Percentiles rank a stretch among this genome's conserved stretches.
Conservation (phyloP, 1,140 invertebrate species). For the Leptinotarsa defecta region DNA sequence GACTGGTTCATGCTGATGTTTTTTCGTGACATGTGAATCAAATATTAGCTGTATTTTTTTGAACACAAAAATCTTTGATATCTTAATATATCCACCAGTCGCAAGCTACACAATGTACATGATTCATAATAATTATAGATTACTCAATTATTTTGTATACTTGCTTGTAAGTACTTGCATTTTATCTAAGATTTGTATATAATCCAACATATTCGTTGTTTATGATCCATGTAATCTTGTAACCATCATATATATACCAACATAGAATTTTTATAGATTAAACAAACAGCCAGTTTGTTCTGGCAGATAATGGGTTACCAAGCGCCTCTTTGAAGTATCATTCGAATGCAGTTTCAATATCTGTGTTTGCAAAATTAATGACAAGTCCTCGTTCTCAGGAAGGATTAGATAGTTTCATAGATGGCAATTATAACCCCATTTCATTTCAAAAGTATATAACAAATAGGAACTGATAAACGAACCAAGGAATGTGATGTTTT, state of each 20-base stretch:
- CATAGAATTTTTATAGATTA: conserved; percentile 35
- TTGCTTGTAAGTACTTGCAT: conserved; percentile 55
- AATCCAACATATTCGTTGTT: conserved; percentile 40
- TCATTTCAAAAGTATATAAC: conserved; percentile 5
- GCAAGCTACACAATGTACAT: conserved; percentile 57
- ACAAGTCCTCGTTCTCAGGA: too few species aligned
- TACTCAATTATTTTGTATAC: conserved; percentile 58
- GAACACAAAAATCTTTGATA: conserved; percentile 10
- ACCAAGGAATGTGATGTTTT: conserved; percentile 52
- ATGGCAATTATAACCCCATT: neutral
- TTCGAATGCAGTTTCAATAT: too few species aligned
- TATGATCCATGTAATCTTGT: conserved; percentile 42
- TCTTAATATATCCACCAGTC: conserved; percentile 40
- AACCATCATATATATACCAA: conserved; percentile 28
- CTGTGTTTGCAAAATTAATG: too few species aligned
- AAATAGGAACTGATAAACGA: conserved; percentile 44
- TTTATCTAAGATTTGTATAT: conserved; percentile 53
- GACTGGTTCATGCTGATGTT: neutral
- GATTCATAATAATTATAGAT: conserved; percentile 53
- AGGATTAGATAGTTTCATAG: too few species aligned
- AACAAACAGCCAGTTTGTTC: conserved; percentile 26
- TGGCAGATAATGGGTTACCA: conserved; percentile 12
- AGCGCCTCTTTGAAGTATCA: neutral
- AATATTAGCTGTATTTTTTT: conserved; percentile 8
- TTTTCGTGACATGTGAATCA: too few species aligned